Percentiles rank a stretch among this genome's conserved stretches.
Evolutionary conservation across 2,797 vertebrate species (phyloP).

Genomic region (Notoglanidium macrostoma): DNA sequence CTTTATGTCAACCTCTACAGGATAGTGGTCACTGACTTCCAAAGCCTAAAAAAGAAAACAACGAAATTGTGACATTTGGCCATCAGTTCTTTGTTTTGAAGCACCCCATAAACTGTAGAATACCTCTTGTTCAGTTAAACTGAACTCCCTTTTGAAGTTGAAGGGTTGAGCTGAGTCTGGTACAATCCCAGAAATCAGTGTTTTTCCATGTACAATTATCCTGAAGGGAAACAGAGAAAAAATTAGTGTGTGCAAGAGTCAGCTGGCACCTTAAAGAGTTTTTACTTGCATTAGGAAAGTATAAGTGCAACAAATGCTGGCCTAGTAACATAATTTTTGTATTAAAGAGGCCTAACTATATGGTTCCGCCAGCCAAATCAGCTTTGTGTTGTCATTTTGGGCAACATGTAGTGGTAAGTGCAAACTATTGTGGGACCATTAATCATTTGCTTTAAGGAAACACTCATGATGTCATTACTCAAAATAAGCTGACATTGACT

Average conservation of each 20-base stretch:
- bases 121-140: conserved; percentile 80
- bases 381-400: background rate
- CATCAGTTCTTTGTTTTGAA: background rate
- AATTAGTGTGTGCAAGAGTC: background rate
- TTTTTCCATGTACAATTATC: conserved; percentile 80
- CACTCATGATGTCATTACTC: background rate
- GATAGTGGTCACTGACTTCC: conserved; percentile 84
- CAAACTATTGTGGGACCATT: background rate
- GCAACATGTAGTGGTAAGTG: background rate
- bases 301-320: background rate
- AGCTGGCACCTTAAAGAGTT: background rate
- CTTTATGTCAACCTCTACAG: conserved; percentile 83
- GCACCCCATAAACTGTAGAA: background rate
- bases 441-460: background rate
- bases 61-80: background rate
- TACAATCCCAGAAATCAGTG: conserved; percentile 73
- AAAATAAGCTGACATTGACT: background rate
- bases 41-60: conserved; percentile 71
- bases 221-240: conserved; percentile 57
- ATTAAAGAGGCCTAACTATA: background rate
- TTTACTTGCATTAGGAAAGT: background rate
- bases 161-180: conserved; percentile 78
- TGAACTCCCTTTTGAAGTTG: conserved; percentile 78
- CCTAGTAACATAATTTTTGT: no score
- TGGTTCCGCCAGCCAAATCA: background rate